Evolutionary conservation across 2,797 vertebrate species (phyloP).

Genomic region (Rhynchotus rufescens): DNA sequence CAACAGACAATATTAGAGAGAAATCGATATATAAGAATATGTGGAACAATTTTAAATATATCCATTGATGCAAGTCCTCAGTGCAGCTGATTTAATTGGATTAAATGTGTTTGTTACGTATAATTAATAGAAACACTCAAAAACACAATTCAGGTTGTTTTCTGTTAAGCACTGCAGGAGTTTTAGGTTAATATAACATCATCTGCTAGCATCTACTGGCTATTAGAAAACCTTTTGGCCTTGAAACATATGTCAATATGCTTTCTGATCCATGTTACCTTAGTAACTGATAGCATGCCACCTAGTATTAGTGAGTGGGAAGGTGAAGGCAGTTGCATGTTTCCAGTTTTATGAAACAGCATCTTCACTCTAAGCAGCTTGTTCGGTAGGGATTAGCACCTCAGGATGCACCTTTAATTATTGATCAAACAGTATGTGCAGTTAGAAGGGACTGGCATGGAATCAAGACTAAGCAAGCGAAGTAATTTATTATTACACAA

Average conservation of each 20-base stretch:
- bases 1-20: not conserved
- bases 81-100: not conserved
- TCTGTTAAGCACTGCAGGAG: slow-evolving; percentile 53
- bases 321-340: slow-evolving; percentile 68
- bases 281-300: slow-evolving; percentile 78
- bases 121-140: not conserved
- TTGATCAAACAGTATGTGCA: not conserved
- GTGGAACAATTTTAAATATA: not conserved
- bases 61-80: not conserved
- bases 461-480: not conserved
- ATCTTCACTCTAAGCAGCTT: not conserved
- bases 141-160: slow-evolving; percentile 40
- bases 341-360: not conserved
- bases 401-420: not conserved
- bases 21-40: not conserved
- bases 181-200: slow-evolving; percentile 72
- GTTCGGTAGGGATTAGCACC: not conserved
- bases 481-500: not conserved
- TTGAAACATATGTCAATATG: slow-evolving; percentile 75
- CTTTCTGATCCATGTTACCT: slow-evolving; percentile 76
- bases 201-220: slow-evolving; percentile 64
- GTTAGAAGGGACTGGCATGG: not conserved
- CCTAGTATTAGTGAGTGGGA: slow-evolving; percentile 75
- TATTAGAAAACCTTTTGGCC: slow-evolving; percentile 73
- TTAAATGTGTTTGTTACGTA: not conserved